Percentiles rank a stretch among this genome's conserved stretches.
Evolutionary conservation across 2,113 vertebrate species (phyloP).

Genomic region (Myodes glareolus): DNA sequence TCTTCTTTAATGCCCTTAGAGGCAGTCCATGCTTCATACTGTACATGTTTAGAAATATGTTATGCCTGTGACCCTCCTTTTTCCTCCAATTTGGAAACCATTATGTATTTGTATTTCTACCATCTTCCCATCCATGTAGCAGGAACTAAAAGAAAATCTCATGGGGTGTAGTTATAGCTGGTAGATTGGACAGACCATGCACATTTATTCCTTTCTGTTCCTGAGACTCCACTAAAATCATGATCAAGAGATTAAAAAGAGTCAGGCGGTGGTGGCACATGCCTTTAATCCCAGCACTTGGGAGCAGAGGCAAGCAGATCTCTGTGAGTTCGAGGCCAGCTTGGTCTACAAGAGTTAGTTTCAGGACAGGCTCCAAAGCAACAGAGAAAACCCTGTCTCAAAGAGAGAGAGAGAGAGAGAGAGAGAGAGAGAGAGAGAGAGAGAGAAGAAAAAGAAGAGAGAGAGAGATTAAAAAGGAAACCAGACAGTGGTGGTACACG

Average conservation of each 20-base stretch:
- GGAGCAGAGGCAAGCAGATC: background rate
- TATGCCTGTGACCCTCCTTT: background rate
- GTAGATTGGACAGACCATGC: background rate
- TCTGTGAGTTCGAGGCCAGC: background rate
- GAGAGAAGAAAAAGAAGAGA: too few species aligned
- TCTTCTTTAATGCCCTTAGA: slow-evolving; percentile 55
- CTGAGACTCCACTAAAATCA: slow-evolving; percentile 3
- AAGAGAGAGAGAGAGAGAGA: too few species aligned
- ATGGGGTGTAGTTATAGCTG: background rate
- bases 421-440: too few species aligned
- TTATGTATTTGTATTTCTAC: background rate
- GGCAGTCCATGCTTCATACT: background rate
- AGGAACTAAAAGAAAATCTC: background rate
- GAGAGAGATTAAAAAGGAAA: too few species aligned
- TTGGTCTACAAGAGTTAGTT: background rate
- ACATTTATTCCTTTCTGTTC: slow-evolving; percentile 22
- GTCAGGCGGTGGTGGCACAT: background rate
- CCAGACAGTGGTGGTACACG: too few species aligned
- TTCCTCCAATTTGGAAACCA: slow-evolving; percentile 8
- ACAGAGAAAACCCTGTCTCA: background rate
- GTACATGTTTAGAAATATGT: background rate
- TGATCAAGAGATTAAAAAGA: background rate
- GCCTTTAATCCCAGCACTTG: background rate
- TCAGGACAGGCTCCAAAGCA: background rate
- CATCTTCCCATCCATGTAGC: background rate